Evolutionary conservation across 2,797 vertebrate genomes (phyloP), one percentile per base, ranked within the genome.

Genomic region (Alca torda): DNA sequence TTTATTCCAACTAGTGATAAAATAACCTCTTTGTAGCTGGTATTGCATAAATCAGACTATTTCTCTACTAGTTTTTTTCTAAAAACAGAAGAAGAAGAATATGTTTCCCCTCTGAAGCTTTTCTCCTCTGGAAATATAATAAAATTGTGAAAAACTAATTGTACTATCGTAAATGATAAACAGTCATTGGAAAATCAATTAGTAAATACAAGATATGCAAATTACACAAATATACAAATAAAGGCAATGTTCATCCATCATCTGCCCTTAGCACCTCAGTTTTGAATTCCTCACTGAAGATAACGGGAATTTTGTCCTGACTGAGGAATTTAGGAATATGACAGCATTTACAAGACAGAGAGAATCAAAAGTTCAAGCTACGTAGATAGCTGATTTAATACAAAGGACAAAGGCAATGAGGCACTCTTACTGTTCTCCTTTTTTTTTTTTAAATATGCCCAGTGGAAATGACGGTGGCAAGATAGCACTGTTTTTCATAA

Each of bases 1-100:
- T 87, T 93, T 81, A 89, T 87, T 95, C 67, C 84, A 90, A 93
- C n/a, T 53, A 78, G 50, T 60, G 87, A 90, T 85, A 91, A 95
- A 96, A 93, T 51, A 81, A 35, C 68, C 80, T 87, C 16, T 91
- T 94, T 83, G 39, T 90, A 57, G 31, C 30, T 79, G 39, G 17
- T 79, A 50, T 88, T 97, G 73, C 53, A 74, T 94, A 95, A 92
- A 48, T 77, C 15, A 65, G 35, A 23, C 11, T 54, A 48, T 92
- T 95, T 97, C 7, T 81, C 51, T 60, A 16, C 23, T 56, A 23
- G 3, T 28, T 45, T 75, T 65, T 73, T 4, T 14, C 43, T 33
- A 28, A 85, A 81, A 63, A 6, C 10, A 72, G 21, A 45, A 83
- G 2, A 78, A 69, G 14, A 83, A 10, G 39, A 77, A 7, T 35